Base-by-base conservation (phyloP, 2,797 vertebrate species). In the Oreortyx pictus region DNA sequence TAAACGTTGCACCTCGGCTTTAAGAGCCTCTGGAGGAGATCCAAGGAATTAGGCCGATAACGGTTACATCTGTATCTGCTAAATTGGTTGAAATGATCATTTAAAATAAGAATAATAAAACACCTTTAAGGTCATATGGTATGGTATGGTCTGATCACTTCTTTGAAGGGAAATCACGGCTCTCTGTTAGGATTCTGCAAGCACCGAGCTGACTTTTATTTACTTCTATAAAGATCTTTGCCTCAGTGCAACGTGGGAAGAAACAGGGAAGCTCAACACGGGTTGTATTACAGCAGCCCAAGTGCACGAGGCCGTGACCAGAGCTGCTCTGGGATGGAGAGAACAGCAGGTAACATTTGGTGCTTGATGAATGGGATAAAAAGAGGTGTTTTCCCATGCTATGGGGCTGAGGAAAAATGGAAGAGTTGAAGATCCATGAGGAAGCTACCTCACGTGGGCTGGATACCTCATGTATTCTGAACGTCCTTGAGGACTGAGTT, bases 81-180 rank as follows among this genome's bases (percentile, higher is more conserved):
- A 94, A 96, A 96, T 96, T 96, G 92, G 68, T 47, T 80, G 29
- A 83, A 94, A 94, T 85, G 92, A 93, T 90, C 94, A 16, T 88
- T 95, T 96, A 94, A 92, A 91, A 84, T 41, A 95, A 95, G 91
- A 96, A 95, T 95, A 96, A 96, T 95, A 68, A 92, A 94, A 84
- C 81, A 80, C 91, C 83, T 82, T 73, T 93, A 67, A 96, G 94
- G 92, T 90, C 94, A 41, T 71, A 41, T 71, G 60, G 20, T 73
- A 52, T 29, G 82, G 76, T 70, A 7, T 31, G 74, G 60, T 57
- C 96, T 76, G 2, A 93, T 88, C 70, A 13, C 74, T 81, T 18
- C 93, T 79, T 73, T 39, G 80, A 52, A 93, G 88, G 80, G 66
- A 60, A 52, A 35, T 71, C 8, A 5, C 39, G 72, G 43, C 77